Percentiles rank a stretch among this genome's conserved stretches.
phyloP scores from a whole-genome alignment of 2,113 vertebrate species.

The Pipa parva region DNA sequence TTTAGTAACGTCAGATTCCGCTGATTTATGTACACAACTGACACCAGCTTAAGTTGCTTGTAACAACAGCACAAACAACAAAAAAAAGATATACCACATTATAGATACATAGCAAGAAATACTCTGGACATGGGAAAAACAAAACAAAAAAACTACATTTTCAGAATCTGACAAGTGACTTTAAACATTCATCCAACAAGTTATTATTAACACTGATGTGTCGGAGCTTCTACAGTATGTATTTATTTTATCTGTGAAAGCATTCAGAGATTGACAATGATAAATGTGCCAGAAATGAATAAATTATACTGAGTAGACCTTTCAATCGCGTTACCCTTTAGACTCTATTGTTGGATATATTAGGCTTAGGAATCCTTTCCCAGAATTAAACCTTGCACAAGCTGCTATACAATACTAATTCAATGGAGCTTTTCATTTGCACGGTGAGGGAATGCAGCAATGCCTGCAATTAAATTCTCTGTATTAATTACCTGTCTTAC shows the following conservation, averaged over 20 bases:
- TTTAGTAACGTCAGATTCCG: no score
- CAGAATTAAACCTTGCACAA: background rate
- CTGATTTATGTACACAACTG: no score
- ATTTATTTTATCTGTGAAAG: background rate
- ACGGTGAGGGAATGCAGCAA: background rate
- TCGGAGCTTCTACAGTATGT: background rate
- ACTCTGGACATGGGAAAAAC: no score
- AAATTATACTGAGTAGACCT: background rate
- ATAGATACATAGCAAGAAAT: no score
- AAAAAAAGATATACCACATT: no score
- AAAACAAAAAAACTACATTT: background rate
- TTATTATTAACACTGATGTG: background rate
- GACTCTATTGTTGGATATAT: slow-evolving; percentile 15
- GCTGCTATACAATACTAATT: slow-evolving; percentile 14
- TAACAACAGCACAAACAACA: no score
- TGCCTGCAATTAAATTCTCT: slow-evolving; percentile 10
- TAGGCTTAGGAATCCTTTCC: background rate
- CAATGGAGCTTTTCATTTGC: slow-evolving; percentile 5
- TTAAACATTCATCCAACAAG: background rate
- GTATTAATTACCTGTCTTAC: slow-evolving; percentile 6
- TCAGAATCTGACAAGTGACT: background rate
- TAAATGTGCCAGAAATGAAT: slow-evolving; percentile 9
- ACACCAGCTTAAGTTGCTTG: no score
- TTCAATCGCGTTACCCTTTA: background rate
- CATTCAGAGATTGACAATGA: background rate